phyloP scores from a whole-genome alignment of 2,888 invertebrate genomes.

The Drosophila siamana region DNA sequence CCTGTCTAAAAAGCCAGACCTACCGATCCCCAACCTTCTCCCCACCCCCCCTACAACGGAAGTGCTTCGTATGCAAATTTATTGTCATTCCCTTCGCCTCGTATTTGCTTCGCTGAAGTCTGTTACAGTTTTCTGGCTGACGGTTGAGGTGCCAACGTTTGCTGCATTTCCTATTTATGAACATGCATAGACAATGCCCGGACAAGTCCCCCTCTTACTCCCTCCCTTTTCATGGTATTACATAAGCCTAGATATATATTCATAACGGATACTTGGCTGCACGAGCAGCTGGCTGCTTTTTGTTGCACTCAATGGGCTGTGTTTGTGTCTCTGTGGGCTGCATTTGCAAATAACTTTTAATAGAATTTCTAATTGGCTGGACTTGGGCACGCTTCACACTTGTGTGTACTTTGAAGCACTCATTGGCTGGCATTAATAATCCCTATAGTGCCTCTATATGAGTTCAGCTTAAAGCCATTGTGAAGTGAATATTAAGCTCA shows the following conservation, averaged over 20 bases:
- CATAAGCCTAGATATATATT: constrained; percentile 11
- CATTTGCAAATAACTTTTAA: constrained; percentile 76
- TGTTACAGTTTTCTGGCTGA: constrained; percentile 27
- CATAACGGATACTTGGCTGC: constrained; percentile 16
- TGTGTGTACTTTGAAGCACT: neutral
- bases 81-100: constrained; percentile 62
- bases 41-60: constrained; percentile 49
- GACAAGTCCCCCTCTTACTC: constrained; percentile 6
- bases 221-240: constrained; percentile 16
- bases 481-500: neutral
- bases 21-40: neutral
- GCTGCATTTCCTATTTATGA: constrained; percentile 80
- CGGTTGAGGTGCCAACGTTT: constrained; percentile 52
- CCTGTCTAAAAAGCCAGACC: constrained; percentile 16
- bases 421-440: neutral
- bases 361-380: constrained; percentile 75
- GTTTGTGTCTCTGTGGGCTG: constrained; percentile 54
- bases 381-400: constrained; percentile 1
- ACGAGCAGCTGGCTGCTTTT: constrained; percentile 23
- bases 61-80: constrained; percentile 79
- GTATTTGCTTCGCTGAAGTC: constrained; percentile 22
- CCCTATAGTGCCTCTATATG: neutral
- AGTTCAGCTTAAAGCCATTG: neutral
- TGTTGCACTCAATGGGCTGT: constrained; percentile 72
- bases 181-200: constrained; percentile 76